Evolutionary conservation across 2,113 vertebrate genomes (phyloP).

Genomic region (Agelaius phoeniceus): DNA sequence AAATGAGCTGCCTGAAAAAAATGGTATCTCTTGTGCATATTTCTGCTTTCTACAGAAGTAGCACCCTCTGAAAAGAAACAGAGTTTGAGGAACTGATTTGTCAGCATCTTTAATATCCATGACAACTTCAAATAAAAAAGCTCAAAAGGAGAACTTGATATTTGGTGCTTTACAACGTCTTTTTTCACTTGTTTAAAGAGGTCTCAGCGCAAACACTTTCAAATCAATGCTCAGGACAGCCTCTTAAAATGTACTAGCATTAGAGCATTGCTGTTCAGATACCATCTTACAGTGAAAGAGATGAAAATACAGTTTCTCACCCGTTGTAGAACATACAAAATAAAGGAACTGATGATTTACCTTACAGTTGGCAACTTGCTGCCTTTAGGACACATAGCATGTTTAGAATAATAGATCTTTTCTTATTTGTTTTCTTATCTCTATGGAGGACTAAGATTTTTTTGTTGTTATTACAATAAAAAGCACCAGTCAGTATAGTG

Average conservation of each 20-base stretch:
- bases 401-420: not conserved
- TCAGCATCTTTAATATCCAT: conserved; percentile 21
- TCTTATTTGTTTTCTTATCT: not conserved
- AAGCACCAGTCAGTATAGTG: not conserved
- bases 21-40: not conserved
- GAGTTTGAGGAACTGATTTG: conserved; percentile 12
- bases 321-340: not conserved
- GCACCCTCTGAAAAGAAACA: not conserved
- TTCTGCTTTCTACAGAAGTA: not conserved
- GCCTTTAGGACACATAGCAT: not conserved
- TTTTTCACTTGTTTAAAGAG: not conserved
- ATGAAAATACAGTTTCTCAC: not conserved
- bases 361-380: not conserved
- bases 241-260: not conserved
- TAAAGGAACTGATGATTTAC: not conserved
- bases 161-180: not conserved
- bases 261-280: not conserved
- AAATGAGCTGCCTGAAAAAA: not conserved
- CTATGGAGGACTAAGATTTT: not conserved
- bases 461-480: not conserved
- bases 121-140: conserved; percentile 16
- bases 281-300: not conserved
- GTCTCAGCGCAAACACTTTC: conserved; percentile 6
- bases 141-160: not conserved
- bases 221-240: not conserved